Conservation (phyloP, 2,888 invertebrate species). For the Drosophila stalkeri region DNA sequence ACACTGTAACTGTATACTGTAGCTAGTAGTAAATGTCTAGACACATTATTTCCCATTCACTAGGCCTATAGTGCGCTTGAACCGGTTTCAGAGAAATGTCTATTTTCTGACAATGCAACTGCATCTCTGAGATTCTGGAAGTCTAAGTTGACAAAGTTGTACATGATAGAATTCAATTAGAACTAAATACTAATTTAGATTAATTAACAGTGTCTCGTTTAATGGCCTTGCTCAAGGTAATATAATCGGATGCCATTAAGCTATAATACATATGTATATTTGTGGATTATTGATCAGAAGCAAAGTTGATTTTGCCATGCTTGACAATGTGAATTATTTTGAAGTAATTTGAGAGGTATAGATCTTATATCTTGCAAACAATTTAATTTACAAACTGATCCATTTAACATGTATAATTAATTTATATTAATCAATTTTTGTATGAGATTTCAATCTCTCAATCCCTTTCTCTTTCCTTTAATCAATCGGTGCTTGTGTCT, state of each 20-base stretch:
- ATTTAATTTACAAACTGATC: not conserved
- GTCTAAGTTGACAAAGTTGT: not conserved
- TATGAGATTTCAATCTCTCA: no score
- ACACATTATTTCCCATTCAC: conserved; percentile 27
- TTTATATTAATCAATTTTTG: not conserved
- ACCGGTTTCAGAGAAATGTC: conserved; percentile 36
- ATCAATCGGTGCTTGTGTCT: no score
- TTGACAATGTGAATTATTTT: not conserved
- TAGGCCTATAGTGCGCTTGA: conserved; percentile 20
- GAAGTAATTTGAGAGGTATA: not conserved
- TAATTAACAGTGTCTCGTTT: not conserved
- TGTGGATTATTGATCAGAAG: not conserved
- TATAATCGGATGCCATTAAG: not conserved
- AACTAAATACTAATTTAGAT: not conserved
- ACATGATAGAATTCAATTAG: not conserved
- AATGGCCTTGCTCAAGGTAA: not conserved
- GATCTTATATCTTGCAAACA: not conserved
- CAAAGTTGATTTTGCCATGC: not conserved
- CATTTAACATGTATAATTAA: not conserved
- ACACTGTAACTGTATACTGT: not conserved
- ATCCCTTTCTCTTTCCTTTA: not conserved
- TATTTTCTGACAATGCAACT: conserved; percentile 8
- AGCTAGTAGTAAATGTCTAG: conserved; percentile 29
- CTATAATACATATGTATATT: not conserved
- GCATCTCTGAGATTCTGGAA: conserved; percentile 11